Evolutionary conservation across 37 sponge, comb jelly and placozoan species (phyloP).

Genomic region (Mnemiopsis leidyi): DNA sequence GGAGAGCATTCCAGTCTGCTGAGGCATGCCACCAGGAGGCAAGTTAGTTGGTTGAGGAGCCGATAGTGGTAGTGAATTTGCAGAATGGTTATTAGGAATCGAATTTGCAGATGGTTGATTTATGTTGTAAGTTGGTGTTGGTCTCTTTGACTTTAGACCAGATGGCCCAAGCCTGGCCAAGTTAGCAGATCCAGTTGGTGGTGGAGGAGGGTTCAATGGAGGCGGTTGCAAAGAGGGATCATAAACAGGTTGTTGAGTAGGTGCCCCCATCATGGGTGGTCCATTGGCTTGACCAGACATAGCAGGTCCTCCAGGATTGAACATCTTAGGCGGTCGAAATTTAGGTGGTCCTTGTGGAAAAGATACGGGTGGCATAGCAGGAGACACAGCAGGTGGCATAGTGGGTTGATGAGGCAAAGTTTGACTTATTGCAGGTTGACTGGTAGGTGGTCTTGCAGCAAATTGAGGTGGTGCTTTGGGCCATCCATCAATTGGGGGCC

Average conservation of each 20-base stretch:
- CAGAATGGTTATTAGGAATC: not conserved
- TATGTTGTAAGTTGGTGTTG: not conserved
- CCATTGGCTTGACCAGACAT: not conserved
- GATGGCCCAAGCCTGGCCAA: not conserved
- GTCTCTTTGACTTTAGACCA: not conserved
- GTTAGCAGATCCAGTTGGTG: conserved; percentile 1
- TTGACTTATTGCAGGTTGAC: not conserved
- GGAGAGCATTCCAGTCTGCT: too few relatives aligned
- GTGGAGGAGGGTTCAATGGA: not conserved
- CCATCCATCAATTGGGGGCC: not conserved
- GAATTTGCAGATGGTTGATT: not conserved
- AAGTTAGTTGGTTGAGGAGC: not conserved
- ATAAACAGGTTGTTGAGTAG: not conserved
- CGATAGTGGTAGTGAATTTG: not conserved
- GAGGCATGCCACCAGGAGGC: conserved; percentile 18
- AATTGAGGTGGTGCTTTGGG: not conserved
- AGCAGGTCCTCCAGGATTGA: not conserved
- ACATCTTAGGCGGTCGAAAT: not conserved
- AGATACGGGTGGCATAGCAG: not conserved
- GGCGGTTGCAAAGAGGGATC: not conserved
- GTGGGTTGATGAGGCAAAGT: not conserved
- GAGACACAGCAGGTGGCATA: not conserved
- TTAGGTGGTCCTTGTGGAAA: not conserved
- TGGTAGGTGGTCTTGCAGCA: not conserved
- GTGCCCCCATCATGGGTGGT: not conserved